Conservation (phyloP, 2,113 vertebrate genomes). For the Cynopterus brachyotis region DNA sequence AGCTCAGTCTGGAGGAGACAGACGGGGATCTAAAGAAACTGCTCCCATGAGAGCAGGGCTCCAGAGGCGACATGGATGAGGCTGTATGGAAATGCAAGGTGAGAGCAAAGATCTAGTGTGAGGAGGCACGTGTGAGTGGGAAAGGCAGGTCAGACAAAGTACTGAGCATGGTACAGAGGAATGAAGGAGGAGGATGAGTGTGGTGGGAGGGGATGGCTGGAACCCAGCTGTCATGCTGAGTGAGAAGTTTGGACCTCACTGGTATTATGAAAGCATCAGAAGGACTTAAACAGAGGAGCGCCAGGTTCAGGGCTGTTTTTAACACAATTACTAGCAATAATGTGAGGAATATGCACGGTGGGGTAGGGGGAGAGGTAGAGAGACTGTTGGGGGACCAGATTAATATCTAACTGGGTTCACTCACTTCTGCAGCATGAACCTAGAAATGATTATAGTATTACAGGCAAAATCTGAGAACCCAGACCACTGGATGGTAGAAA, state of each 20-base stretch:
- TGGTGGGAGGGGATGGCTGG: background rate
- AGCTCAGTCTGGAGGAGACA: background rate
- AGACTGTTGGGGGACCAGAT: background rate
- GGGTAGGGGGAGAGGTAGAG: background rate
- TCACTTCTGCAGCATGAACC: background rate
- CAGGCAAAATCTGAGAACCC: background rate
- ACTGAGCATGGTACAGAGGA: background rate
- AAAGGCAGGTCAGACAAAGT: background rate
- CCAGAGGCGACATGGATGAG: background rate
- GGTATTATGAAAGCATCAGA: accelerated
- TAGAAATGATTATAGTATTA: background rate
- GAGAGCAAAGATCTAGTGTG: background rate
- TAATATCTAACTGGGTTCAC: background rate
- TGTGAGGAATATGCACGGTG: background rate
- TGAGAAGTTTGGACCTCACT: background rate
- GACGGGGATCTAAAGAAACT: background rate
- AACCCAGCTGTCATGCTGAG: background rate
- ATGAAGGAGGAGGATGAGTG: background rate
- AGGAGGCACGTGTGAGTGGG: background rate
- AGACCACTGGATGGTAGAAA: background rate
- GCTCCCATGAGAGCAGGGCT: background rate
- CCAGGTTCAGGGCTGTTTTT: background rate
- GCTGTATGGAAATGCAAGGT: background rate
- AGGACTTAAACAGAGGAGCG: background rate
- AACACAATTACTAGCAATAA: background rate